Evolutionary conservation across 2,113 vertebrate genomes (phyloP).

Genomic region (Gopherus evgoodei): DNA sequence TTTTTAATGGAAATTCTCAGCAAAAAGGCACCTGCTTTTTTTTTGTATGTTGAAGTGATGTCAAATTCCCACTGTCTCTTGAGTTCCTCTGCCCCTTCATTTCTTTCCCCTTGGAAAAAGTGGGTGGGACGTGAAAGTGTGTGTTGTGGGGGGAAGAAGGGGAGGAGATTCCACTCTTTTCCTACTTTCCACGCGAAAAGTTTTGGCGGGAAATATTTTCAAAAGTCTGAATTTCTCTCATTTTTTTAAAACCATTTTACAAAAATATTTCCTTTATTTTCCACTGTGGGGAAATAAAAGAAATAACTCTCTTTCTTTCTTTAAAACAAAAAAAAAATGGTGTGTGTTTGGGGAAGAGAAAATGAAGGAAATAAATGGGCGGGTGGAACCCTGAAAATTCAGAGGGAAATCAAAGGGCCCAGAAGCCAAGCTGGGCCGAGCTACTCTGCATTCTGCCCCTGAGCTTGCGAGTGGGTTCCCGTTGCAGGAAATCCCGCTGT

Average conservation of each 20-base stretch:
- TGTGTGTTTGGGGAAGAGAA: neutral
- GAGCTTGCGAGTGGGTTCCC: neutral
- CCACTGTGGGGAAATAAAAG: neutral
- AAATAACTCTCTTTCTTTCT: neutral
- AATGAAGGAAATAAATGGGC: neutral
- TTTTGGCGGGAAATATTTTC: neutral
- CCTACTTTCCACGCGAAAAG: neutral
- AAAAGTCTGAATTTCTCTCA: neutral
- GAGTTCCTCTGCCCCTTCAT: neutral
- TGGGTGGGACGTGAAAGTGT: neutral
- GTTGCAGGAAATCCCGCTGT: conserved; percentile 88
- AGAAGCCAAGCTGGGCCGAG: neutral
- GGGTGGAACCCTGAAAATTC: no score
- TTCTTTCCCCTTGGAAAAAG: neutral
- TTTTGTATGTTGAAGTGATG: neutral
- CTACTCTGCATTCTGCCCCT: neutral
- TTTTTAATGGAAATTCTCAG: neutral
- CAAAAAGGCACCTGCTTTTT: neutral
- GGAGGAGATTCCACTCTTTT: no score
- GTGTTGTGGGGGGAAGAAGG: neutral
- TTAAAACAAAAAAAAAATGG: neutral
- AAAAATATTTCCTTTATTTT: neutral
- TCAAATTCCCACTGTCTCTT: neutral
- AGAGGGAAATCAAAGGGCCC: neutral
- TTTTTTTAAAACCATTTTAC: neutral